phyloP scores from a whole-genome alignment of 2,888 invertebrate genomes.

The Drosophila formosana region DNA sequence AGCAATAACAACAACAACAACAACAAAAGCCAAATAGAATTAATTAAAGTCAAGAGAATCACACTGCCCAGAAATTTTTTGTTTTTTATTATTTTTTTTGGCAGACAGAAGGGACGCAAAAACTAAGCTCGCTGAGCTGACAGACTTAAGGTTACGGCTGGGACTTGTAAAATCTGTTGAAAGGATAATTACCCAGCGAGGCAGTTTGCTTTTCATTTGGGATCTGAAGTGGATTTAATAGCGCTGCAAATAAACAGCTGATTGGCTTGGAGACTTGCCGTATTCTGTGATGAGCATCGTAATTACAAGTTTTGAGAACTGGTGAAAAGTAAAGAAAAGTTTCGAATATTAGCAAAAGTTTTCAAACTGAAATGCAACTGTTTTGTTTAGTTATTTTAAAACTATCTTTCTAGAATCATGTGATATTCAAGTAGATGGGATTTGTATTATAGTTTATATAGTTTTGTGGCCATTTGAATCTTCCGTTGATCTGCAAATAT shows the following conservation, averaged over 20 bases:
- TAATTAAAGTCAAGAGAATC: conserved; percentile 28
- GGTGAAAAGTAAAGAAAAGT: too few relatives aligned
- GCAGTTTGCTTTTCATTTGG: neutral
- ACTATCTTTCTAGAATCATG: too few relatives aligned
- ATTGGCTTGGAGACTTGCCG: neutral
- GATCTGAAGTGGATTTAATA: neutral
- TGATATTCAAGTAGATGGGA: too few relatives aligned
- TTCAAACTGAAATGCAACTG: too few relatives aligned
- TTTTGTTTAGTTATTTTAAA: too few relatives aligned
- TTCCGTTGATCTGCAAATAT: too few relatives aligned
- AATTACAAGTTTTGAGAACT: neutral
- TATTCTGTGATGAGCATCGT: neutral
- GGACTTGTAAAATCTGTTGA: conserved; percentile 26
- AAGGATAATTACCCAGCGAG: conserved; percentile 28
- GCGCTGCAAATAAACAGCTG: conserved; percentile 8
- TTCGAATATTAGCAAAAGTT: too few relatives aligned
- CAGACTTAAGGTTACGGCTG: conserved; percentile 7
- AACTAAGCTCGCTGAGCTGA: conserved; percentile 25
- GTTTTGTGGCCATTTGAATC: too few relatives aligned
- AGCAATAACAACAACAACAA: neutral
- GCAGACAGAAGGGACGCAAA: neutral
- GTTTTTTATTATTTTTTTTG: neutral
- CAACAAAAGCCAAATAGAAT: conserved; percentile 10
- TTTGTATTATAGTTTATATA: too few relatives aligned
- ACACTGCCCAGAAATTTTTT: neutral